Base-by-base conservation (phyloP, 2,113 vertebrate species). In the Pollimyrus isidori region DNA sequence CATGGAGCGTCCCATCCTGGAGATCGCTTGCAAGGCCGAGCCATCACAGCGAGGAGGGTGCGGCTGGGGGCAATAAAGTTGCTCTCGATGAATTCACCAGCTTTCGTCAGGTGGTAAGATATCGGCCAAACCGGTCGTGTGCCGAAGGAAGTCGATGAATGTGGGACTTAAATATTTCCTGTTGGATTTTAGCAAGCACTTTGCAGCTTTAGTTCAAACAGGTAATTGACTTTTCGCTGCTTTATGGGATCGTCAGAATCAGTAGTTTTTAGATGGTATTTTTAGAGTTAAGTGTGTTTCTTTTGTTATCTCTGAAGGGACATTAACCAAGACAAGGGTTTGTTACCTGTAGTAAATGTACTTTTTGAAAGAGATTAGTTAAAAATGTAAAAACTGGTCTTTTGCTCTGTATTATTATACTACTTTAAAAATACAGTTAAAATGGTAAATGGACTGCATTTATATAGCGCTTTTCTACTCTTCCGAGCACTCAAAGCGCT, bases 71-170 rank as follows among this genome's bases (percentile, higher is more conserved):
- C 11, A 96, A 94, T 93, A 98, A 97, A 96, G 93, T 96, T 90
- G 87, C 95, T 87, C 94, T 96, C 39, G 95, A 94, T 15, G 96
- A 97, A 21, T 96, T 97, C 82, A 95, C 94, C 90, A 96, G 92
- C 42, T 91, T 94, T 42, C 94, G 89, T 83, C 82, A 93, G 86
- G 93, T 90, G 97, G 98, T 99, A 95, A 95, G 96, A 90, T 4
- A 83, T 46, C 30, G 23, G 42, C 19, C 48, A n/a, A 89, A 30
- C 42, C 53, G 19, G 7, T 48, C 23, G 50, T 35, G 11, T 86
- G 83, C 17, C 73, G 39, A 53, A 23, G 35, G 15, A 23, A 58
- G 23, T 73, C 5, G 23, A 17, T 48, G 30, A 17, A 23, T 9
- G 11, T 17, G 19, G 1, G 3, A 88, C 4, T 21, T 35, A 3